phyloP scores from a whole-genome alignment of 2,888 invertebrate species.

The Leucoma salicis region DNA sequence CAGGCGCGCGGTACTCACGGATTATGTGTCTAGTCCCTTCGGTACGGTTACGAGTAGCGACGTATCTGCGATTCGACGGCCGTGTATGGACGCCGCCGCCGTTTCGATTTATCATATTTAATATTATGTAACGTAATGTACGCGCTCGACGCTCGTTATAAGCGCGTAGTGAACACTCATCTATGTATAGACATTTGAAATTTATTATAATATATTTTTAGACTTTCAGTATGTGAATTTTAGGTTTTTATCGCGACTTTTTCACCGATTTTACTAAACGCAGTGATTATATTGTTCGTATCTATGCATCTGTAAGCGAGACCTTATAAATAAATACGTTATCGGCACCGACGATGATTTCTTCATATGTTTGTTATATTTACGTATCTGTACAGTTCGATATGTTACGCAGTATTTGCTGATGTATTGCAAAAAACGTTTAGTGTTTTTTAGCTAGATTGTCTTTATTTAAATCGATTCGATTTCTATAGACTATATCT shows the following conservation, averaged over 20 bases:
- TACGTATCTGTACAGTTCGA: constrained; percentile 76
- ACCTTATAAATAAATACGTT: constrained; percentile 66
- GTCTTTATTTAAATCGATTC: constrained; percentile 77
- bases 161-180: constrained; percentile 75
- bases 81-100: constrained; percentile 39
- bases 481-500: constrained; percentile 71
- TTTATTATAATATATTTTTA: constrained; percentile 81
- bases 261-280: constrained; percentile 73
- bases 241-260: constrained; percentile 77
- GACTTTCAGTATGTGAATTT: constrained; percentile 79
- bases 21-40: constrained; percentile 54
- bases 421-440: constrained; percentile 65
- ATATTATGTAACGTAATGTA: constrained; percentile 59
- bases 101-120: constrained; percentile 61
- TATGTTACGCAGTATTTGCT: constrained; percentile 70
- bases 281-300: constrained; percentile 72
- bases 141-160: constrained; percentile 61
- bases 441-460: constrained; percentile 74
- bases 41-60: constrained; percentile 42
- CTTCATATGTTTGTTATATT: constrained; percentile 58
- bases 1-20: constrained; percentile 37
- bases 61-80: constrained; percentile 39
- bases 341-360: constrained; percentile 60
- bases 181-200: constrained; percentile 81
- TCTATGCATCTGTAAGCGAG: constrained; percentile 69